Conservation (phyloP, 1,140 invertebrate species). For the Brachionus paranguensis region DNA sequence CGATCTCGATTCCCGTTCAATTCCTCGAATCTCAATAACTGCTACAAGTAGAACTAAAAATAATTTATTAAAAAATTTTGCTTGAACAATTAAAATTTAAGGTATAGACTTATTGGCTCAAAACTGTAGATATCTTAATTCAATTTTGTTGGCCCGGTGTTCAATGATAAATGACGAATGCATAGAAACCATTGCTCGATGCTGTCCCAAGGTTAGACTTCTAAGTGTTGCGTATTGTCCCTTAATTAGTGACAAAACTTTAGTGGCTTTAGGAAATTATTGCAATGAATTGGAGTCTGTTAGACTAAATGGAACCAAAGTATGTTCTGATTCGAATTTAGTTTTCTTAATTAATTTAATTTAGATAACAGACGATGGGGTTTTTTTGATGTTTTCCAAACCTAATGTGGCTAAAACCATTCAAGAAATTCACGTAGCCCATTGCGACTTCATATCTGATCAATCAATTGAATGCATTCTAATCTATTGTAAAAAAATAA, state of each 20-base stretch:
- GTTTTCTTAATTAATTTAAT: background rate
- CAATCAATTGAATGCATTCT: conserved; percentile 28
- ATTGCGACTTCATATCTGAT: conserved; percentile 23
- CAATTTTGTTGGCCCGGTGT: background rate
- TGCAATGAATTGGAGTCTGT: background rate
- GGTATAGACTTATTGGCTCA: background rate
- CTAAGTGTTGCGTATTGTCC: conserved; percentile 20
- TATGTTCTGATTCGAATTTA: background rate
- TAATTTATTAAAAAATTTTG: background rate
- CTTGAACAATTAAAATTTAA: background rate
- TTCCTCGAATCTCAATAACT: background rate
- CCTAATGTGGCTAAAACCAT: background rate
- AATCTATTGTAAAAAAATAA: background rate
- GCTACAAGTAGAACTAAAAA: background rate
- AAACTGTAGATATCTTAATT: background rate
- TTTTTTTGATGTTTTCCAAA: conserved; percentile 12
- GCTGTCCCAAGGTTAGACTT: background rate
- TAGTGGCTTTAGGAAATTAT: conserved; percentile 19
- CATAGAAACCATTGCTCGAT: background rate
- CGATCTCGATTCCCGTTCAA: background rate
- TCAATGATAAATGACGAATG: conserved; percentile 1
- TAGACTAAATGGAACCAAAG: background rate
- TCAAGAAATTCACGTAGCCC: conserved; percentile 21
- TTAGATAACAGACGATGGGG: conserved; percentile 11
- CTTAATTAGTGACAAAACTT: background rate